Evolutionary conservation across 2,888 invertebrate genomes (phyloP), one percentile per base, ranked within the genome.

Genomic region (Diplolepis rosae): DNA sequence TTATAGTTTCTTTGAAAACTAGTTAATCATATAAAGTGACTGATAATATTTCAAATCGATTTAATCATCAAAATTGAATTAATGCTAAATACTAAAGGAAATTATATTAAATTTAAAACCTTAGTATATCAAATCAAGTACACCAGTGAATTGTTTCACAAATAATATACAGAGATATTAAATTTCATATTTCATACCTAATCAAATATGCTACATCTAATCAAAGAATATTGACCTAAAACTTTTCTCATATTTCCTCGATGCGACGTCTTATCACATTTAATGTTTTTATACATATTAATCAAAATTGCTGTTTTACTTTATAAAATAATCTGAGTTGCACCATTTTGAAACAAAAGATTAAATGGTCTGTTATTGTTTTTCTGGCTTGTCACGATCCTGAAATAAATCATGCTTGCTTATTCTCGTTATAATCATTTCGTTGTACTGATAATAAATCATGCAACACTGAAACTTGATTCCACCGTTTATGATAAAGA

Each of bases 331-430:
- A 2, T 13, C 9, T 61, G 5, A 5, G 24, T 39, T 61, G 22
- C 56, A 24, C 28, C 30, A 61, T 35, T 24, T 39, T 13, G 35
- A 35, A 39, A n/a, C n/a, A n/a, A n/a, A n/a, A n/a, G n/a, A n/a
- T n/a, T 52, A 35, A 56, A 56, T 61, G 39, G 13, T 13, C 39
- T 61, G n/a, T 39, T 35, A 22, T 22, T 22, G 24, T 22, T 13
- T 32, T 24, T 61, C n/a, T 32, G 35, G 22, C 35, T 39, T n/a
- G 56, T 39, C 35, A 61, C 56, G 56, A 61, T 39, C 22, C 24
- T 6, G 13, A 7, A 6, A 61, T 39, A 13, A 22, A 61, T 61
- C 56, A 22, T 39, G 56, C 22, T 11, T 32, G 6, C 13, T 61
- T 39, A 22, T 35, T 11, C 22, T 56, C 2, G 22, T 32, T 56